Evolutionary conservation across 2,113 vertebrate species (phyloP), one percentile per base, ranked within the genome.

Genomic region (Diphyllodes magnificus): DNA sequence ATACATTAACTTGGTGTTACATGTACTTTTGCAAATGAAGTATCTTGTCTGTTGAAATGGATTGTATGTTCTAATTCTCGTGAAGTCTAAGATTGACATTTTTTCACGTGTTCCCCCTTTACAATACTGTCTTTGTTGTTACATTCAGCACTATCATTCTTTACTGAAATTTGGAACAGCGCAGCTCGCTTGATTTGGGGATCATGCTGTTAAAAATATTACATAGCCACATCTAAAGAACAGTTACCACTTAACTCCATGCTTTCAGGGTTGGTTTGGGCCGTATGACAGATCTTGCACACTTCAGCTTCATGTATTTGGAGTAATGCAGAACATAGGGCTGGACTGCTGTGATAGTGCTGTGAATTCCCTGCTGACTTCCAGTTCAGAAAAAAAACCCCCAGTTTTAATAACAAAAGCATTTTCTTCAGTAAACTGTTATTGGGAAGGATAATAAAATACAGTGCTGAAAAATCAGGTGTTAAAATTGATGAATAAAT

Each of bases 151-250:
- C 33, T 82, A n/a, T 65, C 85, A 19, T 79, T 82, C 73, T 57
- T 65, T 53, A 69, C 27, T 88, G 59, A 77, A 82, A 90, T 76
- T 79, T 82, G 63, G 75, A 85, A 23, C 31, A 51, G 82, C 11
- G 4, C 25, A 77, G 18, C 75, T 94, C 59, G 27, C 66, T 82
- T 86, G 49, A 12, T 68, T 85, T 86, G 50, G 54, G 33, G 23
- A 49, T 93, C 85, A 45, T 61, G 85, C 85, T 94, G 88, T 90
- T 93, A 90, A 80, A 82, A 90, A n/a, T 94, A 87, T 85, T 82
- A 49, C 71, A 65, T 53, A 87, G 45, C 82, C 78, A 86, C 78
- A 88, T 88, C 78, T 93, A 28, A 94, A 77, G 79, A 90, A 15
- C 27, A 72, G 31, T 87, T 54, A 76, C 23, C 45, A 31, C 40